Base-by-base conservation (phyloP, 2,888 invertebrate species). In the Hoplodrina ambigua region DNA sequence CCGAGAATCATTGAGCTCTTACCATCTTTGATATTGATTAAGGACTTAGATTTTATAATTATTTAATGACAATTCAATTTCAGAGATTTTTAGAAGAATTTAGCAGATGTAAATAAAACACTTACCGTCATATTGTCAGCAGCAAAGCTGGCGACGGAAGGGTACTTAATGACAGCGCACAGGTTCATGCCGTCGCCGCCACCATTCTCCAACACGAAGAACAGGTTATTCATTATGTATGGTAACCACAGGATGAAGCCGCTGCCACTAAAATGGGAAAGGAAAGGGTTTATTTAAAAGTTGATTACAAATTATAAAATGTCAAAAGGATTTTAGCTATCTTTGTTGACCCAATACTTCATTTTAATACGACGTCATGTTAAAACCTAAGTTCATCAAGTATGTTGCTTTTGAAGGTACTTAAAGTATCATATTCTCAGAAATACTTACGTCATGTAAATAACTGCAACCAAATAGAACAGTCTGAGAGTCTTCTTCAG, bases 381-480 rank as follows among this genome's bases (percentile, higher is more conserved):
- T 13, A 4, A 41, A 41, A 41, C 8, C 2, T 41, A 41, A 41
- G 33, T 25, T 25, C 25, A 33, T 33, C 33, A 33, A 41, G 41
- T 41, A 11, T 41, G 17, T 30, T 54, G 30, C 25, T 30, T 25
- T 30, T 54, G 25, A 30, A 30, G 54, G 10, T n/a, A 37, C 41
- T 4, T 41, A 13, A 13, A 41, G 41, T 46, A 46, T 46, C 1
- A 46, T 17, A 17, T 7, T 37, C 11, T 20, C 6, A 0, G 6
- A 25, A 52, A 54, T 54, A 90, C 95, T 94, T 83, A 96, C 96
- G 96, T 96, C 92, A 94, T 94, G 58, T 96, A 96, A 78, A 97
- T 97, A 20, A 97, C 90, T 83, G 96, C 96, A 86, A 97, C 96
- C 6, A 97, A 93, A 54, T 96, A 94, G 89, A 96, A 96, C 2